Evolutionary conservation across 1,140 invertebrate species (phyloP).

Genomic region (Atopsyche davidsoni): DNA sequence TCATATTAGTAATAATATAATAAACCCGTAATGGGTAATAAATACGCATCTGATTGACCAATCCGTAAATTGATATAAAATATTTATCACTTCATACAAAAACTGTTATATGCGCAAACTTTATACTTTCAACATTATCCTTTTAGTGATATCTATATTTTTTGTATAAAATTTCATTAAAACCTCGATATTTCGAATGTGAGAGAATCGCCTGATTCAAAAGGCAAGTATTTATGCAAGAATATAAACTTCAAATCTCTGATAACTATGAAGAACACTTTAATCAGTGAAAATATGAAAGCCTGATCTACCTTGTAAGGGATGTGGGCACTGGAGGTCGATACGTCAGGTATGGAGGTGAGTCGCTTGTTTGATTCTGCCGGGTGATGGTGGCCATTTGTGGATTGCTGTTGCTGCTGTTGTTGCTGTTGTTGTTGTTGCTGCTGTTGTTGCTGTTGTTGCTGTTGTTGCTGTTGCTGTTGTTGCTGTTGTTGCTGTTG

Average conservation of each 20-base stretch:
- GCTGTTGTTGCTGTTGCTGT: constrained; percentile 15
- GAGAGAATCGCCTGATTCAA: too few relatives aligned
- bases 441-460: constrained; percentile 23
- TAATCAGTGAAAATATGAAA: background rate
- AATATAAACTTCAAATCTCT: background rate
- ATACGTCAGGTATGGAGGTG: constrained; percentile 57
- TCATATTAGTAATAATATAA: too few relatives aligned
- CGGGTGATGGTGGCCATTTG: constrained; percentile 20
- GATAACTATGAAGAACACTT: background rate
- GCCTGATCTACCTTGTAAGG: constrained; percentile 51
- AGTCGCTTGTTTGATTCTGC: constrained; percentile 51
- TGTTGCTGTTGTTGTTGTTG: constrained; percentile 24
- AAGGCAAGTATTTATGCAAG: too few relatives aligned
- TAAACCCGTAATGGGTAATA: too few relatives aligned
- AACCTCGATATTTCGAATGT: too few relatives aligned
- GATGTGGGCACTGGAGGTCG: constrained; percentile 53
- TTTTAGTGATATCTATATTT: too few relatives aligned
- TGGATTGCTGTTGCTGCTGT: constrained; percentile 22
- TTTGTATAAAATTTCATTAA: too few relatives aligned
- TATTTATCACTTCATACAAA: too few relatives aligned
- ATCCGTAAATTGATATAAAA: too few relatives aligned
- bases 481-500: constrained; percentile 20
- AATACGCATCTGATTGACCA: too few relatives aligned
- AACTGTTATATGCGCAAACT: too few relatives aligned
- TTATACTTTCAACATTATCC: too few relatives aligned